These are phyloP conservation scores for Tichodroma muraria DNA, from an alignment of 2,113 vertebrate species.

Conservation along the genomic window DNA sequence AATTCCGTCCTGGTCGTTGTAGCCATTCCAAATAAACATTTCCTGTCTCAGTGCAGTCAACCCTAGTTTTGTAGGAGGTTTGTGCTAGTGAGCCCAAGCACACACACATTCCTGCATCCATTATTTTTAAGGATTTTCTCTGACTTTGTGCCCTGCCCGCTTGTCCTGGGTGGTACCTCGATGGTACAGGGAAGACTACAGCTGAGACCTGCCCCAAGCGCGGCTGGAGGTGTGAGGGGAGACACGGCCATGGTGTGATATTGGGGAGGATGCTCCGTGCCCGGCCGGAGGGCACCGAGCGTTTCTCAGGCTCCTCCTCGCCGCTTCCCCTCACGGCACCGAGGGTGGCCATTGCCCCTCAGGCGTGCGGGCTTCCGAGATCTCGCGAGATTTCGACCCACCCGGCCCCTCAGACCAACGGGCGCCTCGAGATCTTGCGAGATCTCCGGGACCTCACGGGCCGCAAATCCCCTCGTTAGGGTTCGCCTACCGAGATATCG, in stretches of 20 bases:
- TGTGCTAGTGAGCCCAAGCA: background rate
- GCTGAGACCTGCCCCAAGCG: no score
- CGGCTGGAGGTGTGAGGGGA: background rate
- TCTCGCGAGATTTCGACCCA: background rate
- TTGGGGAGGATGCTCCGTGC: rapidly evolving
- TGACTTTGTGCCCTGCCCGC: background rate
- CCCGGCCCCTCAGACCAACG: rapidly evolving
- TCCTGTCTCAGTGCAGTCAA: no score
- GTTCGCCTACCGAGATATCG: rapidly evolving
- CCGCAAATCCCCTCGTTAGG: rapidly evolving
- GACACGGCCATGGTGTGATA: background rate
- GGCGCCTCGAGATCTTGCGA: background rate
- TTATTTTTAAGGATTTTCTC: background rate
- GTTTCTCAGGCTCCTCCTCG: rapidly evolving
- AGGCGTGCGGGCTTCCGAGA: rapidly evolving
- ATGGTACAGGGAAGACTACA: no score
- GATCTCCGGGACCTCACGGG: rapidly evolving
- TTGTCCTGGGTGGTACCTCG: no score
- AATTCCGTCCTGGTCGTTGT: background rate
- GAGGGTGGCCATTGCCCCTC: rapidly evolving
- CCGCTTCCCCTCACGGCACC: background rate
- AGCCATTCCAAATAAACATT: background rate
- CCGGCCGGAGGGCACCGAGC: background rate
- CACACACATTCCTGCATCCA: rapidly evolving
- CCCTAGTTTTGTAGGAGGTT: background rate